phyloP scores from a whole-genome alignment of 2,888 invertebrate genomes.

The Melanophora roralis region DNA sequence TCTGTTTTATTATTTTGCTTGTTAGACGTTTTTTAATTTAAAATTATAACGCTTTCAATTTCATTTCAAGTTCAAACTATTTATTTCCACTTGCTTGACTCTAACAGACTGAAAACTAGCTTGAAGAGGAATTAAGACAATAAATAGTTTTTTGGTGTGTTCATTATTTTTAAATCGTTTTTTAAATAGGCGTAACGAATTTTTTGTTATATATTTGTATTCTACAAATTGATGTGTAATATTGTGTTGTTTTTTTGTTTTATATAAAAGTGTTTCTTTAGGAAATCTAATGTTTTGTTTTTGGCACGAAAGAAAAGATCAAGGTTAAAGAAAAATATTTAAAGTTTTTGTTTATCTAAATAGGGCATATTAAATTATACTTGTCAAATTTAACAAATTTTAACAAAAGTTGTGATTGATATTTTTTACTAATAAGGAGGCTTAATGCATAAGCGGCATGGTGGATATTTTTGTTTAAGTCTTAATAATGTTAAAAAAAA shows the following conservation, averaged over 20 bases:
- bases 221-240: conserved; percentile 20
- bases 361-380: too few species aligned
- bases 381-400: too few species aligned
- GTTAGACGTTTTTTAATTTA: conserved; percentile 20
- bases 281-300: neutral
- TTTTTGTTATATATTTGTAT: conserved; percentile 53
- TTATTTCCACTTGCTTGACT: conserved; percentile 55
- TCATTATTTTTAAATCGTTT: conserved; percentile 64
- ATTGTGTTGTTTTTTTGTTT: conserved; percentile 36
- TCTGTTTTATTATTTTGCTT: neutral
- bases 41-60: conserved; percentile 60
- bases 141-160: neutral
- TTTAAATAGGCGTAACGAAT: conserved; percentile 72
- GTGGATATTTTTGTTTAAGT: too few species aligned
- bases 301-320: too few species aligned
- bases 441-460: too few species aligned
- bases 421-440: too few species aligned
- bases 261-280: conserved; percentile 46
- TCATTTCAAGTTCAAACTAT: conserved; percentile 70
- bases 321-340: too few species aligned
- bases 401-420: too few species aligned
- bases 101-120: neutral
- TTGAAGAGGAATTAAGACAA: neutral
- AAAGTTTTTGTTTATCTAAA: too few species aligned
- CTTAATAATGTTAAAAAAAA: too few species aligned